Conservation (phyloP, 2,113 vertebrate species). For the Leucopternis melanops region DNA sequence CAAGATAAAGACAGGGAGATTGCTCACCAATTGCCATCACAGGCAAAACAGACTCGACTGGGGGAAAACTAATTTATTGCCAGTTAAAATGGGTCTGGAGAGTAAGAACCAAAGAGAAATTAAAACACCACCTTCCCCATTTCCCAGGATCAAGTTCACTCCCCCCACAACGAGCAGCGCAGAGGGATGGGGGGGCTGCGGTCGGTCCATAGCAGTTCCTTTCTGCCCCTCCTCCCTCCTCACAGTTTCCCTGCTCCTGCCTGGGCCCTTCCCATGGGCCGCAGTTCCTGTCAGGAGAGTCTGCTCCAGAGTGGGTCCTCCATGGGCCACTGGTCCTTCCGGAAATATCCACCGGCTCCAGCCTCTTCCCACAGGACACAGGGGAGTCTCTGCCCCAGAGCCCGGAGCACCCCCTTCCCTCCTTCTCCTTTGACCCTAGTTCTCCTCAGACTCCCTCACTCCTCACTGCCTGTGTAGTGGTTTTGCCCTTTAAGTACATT, state of each 20-base stretch:
- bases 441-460: not conserved
- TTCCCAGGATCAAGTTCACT: not conserved
- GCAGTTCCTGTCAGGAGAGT: not conserved
- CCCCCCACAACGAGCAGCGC: accelerated
- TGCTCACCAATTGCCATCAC: accelerated
- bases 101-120: not conserved
- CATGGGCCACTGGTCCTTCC: accelerated
- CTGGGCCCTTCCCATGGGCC: accelerated
- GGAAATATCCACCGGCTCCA: not conserved
- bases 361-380: not conserved
- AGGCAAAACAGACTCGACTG: not conserved
- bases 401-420: accelerated
- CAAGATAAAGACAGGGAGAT: accelerated
- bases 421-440: accelerated
- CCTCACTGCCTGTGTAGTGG: no score
- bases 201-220: not conserved
- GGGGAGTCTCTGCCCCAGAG: accelerated
- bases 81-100: not conserved
- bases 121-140: not conserved
- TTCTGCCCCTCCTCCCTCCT: not conserved
- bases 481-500: not conserved
- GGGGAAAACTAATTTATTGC: not conserved
- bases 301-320: accelerated
- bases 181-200: accelerated
- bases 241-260: not conserved